Base-by-base conservation (phyloP, 1,140 invertebrate species). In the Heliconius nattereri region DNA sequence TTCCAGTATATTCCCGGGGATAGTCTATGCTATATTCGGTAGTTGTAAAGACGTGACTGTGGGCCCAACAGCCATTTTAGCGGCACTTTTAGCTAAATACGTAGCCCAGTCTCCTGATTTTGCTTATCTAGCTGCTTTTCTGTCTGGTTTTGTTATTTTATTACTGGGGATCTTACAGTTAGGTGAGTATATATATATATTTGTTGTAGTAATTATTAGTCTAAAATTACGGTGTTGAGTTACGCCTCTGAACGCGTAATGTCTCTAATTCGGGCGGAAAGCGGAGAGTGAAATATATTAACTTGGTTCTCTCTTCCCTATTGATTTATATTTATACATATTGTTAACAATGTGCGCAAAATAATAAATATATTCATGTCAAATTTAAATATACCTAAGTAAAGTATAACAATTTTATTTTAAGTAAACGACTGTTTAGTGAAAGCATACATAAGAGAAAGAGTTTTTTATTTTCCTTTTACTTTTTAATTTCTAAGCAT, bases 41-140 rank as follows among this genome's bases (percentile, higher is more conserved):
- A 98, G 97, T 60, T 97, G 97, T 85, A 98, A 98, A 89, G 98
- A 98, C 85, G 96, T 98, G 29, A 98, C 97, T 32, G 97, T 98
- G 35, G 95, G 97, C 9, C 97, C 98, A 2, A 98, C 97, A 1
- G 97, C 97, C 0, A 97, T 98, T 70, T 95, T 98, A 95, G 95
- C 97, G 0, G 94, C 97, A 0, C 96, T 98, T 95, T 95, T 97
- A 8, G 95, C 96, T 74, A 95, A 96, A n/a, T 96, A 98, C 85
- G 96, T 97, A 2, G 95, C 95, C 1, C 93, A 95, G 76, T 96
- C 96, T 35, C 89, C 96, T 0, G 96, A 97, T 80, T 97, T 97
- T 87, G 97, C 98, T 1, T 95, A 98, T 37, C 90, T 99, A 87
- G 94, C 98, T 1, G 96, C 97, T 40, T 98, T 99, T 83, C 88